Conservation (phyloP, 2,113 vertebrate genomes). For the Pluvialis apricaria region DNA sequence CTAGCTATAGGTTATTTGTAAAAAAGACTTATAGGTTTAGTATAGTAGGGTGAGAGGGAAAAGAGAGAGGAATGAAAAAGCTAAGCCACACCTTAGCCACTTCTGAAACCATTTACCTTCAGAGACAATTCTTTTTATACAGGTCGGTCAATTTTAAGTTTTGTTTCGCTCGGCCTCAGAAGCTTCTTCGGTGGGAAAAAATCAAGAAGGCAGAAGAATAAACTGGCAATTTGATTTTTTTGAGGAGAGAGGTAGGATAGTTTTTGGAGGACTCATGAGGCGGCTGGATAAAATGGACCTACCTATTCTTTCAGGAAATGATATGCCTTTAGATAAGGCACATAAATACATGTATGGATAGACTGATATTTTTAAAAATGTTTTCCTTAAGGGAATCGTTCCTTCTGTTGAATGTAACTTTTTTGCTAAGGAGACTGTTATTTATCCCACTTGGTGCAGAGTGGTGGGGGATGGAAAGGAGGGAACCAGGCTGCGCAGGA, state of each 20-base stretch:
- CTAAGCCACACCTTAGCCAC: neutral
- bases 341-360: neutral
- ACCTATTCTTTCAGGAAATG: neutral
- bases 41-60: neutral
- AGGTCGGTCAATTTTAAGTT: neutral
- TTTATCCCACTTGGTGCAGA: neutral
- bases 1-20: neutral
- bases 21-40: neutral
- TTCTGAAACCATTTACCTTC: neutral
- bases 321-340: neutral
- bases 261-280: neutral
- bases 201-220: neutral
- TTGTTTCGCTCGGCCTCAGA: neutral
- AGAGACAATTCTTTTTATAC: neutral
- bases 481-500: neutral
- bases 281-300: neutral
- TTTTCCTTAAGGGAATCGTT: neutral
- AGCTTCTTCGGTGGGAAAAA: neutral
- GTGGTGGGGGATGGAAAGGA: neutral
- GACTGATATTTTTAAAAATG: neutral
- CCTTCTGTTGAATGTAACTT: neutral
- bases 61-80: neutral
- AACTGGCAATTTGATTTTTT: neutral
- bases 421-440: neutral
- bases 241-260: neutral